Conservation (phyloP, 2,888 invertebrate species). For the Vesta saturnalis region DNA sequence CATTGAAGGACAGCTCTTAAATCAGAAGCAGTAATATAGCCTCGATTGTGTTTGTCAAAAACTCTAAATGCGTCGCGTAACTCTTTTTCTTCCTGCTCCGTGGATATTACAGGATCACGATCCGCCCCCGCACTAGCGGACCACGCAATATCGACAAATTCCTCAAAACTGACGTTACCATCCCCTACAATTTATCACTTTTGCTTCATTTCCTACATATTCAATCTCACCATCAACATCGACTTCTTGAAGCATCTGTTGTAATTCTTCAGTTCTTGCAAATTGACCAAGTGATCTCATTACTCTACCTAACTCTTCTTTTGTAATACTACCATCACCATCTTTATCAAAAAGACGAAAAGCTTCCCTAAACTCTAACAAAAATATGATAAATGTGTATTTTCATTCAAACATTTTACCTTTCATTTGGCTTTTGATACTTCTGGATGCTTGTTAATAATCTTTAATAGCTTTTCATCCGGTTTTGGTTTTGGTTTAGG, state of each 20-base stretch:
- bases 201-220: not conserved
- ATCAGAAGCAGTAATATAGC: slow-evolving; percentile 90
- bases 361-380: slow-evolving; percentile 88
- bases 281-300: slow-evolving; percentile 90
- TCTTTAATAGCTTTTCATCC: slow-evolving; percentile 38
- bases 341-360: slow-evolving; percentile 90
- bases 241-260: slow-evolving; percentile 85
- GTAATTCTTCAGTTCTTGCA: slow-evolving; percentile 85
- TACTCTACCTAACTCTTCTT: slow-evolving; percentile 85
- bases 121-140: slow-evolving; percentile 57
- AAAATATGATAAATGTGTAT: no score
- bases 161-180: slow-evolving; percentile 89
- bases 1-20: slow-evolving; percentile 88
- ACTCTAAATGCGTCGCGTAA: slow-evolving; percentile 87
- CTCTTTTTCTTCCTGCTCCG: slow-evolving; percentile 86
- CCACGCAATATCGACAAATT: slow-evolving; percentile 81
- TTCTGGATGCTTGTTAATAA: slow-evolving; percentile 56
- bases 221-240: slow-evolving; percentile 54
- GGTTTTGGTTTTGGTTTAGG: no score
- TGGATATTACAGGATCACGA: slow-evolving; percentile 67
- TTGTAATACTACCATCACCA: slow-evolving; percentile 87
- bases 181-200: slow-evolving; percentile 68
- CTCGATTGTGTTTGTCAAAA: slow-evolving; percentile 92
- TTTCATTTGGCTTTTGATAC: slow-evolving; percentile 82
- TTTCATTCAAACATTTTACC: no score